These are phyloP conservation scores for Capitulum mitella DNA, from an alignment of 2,888 invertebrate genomes.

Conservation along the genomic window DNA sequence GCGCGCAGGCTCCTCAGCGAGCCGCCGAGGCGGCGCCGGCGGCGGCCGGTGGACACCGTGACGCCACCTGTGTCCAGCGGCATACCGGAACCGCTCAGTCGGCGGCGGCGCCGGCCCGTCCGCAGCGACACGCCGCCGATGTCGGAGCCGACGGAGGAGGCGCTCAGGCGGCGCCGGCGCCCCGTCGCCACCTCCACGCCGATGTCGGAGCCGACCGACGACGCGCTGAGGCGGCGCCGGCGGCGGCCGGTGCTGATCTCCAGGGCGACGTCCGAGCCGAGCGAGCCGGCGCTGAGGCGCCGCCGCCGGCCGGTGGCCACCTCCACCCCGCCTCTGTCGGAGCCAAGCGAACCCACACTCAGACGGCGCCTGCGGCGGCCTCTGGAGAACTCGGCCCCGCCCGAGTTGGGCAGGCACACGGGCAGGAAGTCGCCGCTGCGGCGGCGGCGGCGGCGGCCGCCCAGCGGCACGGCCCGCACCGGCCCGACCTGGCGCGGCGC, in stretches of 20 bases:
- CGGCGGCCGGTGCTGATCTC: background rate
- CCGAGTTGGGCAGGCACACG: background rate
- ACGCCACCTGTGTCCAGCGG: background rate
- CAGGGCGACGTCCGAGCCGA: background rate
- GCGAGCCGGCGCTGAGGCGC: background rate
- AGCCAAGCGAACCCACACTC: background rate
- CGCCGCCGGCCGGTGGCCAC: background rate
- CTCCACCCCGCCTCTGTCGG: background rate
- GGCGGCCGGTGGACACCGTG: background rate
- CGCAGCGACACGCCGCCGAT: background rate
- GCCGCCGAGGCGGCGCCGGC: background rate
- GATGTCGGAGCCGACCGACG: background rate
- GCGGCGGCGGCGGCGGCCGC: constrained; percentile 2
- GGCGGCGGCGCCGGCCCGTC: background rate
- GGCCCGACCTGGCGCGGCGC: background rate
- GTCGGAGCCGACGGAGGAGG: background rate
- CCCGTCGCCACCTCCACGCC: background rate
- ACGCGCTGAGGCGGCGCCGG: background rate
- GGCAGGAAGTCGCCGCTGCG: background rate
- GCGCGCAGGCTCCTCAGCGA: background rate
- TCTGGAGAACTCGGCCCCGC: background rate
- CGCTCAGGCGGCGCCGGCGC: background rate
- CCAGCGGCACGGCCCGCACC: background rate
- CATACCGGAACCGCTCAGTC: background rate
- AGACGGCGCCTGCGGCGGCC: background rate